These are phyloP conservation scores for Andrena flavipes DNA, from an alignment of 2,888 invertebrate genomes.

Conservation along the genomic window DNA sequence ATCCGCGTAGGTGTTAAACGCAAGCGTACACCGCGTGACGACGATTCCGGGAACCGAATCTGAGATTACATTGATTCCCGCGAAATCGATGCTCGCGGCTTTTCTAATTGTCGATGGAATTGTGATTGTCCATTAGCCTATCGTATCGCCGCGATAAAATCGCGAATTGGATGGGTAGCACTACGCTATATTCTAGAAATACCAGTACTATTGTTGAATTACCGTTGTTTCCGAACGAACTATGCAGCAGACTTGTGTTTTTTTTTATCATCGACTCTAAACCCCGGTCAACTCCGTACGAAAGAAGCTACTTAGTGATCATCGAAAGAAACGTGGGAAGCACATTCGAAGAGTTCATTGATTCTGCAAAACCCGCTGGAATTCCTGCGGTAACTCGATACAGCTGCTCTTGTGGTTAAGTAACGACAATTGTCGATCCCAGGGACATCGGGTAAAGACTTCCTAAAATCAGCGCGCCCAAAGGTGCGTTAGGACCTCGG, in stretches of 20 bases:
- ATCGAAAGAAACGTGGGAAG: background rate
- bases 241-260: too few relatives aligned
- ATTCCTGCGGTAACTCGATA: too few relatives aligned
- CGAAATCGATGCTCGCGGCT: slow-evolving; percentile 16
- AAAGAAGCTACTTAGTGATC: background rate
- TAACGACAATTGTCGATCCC: background rate
- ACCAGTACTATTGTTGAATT: too few relatives aligned
- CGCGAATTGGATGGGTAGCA: too few relatives aligned
- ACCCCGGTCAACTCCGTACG: too few relatives aligned
- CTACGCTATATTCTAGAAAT: too few relatives aligned
- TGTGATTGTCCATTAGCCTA: background rate
- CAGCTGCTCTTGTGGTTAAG: background rate
- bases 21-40: slow-evolving; percentile 38
- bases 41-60: slow-evolving; percentile 39
- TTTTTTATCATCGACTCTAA: too few relatives aligned
- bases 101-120: slow-evolving; percentile 8
- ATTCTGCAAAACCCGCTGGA: background rate
- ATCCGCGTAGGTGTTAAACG: slow-evolving; percentile 58
- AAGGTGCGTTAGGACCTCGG: background rate
- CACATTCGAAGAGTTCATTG: background rate
- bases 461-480: background rate
- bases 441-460: background rate
- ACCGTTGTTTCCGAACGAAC: too few relatives aligned
- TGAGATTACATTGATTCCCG: slow-evolving; percentile 21
- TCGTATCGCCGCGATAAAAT: too few relatives aligned